These are phyloP conservation scores for Daubentonia madagascariensis DNA, from an alignment of 2,113 vertebrate species.

Conservation along the genomic window DNA sequence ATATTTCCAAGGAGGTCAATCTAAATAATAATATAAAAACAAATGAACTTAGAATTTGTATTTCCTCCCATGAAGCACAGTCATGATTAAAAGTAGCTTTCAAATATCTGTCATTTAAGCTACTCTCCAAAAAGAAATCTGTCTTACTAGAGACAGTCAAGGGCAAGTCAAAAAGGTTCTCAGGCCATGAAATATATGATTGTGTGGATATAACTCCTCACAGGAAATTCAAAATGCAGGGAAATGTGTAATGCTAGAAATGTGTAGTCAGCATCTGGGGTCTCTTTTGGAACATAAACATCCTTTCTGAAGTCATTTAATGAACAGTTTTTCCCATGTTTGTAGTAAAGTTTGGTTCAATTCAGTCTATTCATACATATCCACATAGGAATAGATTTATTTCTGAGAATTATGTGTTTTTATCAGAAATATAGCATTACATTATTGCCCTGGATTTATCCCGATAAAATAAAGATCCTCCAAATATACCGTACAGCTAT, in stretches of 20 bases:
- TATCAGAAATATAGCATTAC: neutral
- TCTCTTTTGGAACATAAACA: neutral
- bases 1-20: neutral
- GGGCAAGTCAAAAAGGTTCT: neutral
- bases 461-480: neutral
- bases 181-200: neutral
- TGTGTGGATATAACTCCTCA: neutral
- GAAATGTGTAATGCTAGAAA: neutral
- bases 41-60: neutral
- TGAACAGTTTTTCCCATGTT: neutral
- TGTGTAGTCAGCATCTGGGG: accelerated
- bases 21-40: neutral
- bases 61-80: neutral
- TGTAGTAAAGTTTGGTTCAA: neutral
- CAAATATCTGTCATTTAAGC: neutral
- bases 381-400: neutral
- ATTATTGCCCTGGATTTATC: neutral
- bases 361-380: neutral
- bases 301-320: neutral
- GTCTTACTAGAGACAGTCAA: neutral
- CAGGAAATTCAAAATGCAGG: neutral
- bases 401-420: neutral
- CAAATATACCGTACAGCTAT: neutral
- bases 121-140: neutral
- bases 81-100: neutral